phyloP scores from a whole-genome alignment of 2,797 vertebrate species.

The Babyrousa celebensis region DNA sequence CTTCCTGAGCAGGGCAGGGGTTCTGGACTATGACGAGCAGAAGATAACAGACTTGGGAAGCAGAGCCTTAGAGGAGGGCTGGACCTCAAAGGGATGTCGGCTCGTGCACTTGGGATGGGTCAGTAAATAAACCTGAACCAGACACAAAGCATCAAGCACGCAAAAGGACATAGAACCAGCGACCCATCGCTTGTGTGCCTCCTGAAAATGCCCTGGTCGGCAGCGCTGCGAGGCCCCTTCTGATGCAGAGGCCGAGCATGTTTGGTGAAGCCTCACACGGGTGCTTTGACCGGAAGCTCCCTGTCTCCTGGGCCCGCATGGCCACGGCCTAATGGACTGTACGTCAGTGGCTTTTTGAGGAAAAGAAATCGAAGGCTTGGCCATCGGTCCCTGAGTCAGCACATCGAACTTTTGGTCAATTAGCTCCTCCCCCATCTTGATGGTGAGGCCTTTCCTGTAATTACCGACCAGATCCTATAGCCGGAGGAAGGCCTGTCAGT shows the following conservation, averaged over 20 bases:
- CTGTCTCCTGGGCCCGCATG: not conserved
- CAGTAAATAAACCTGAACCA: not conserved
- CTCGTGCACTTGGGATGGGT: not conserved
- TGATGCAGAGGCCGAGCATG: not conserved
- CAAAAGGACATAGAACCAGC: not conserved
- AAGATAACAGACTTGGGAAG: not conserved
- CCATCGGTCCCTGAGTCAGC: constrained; percentile 74
- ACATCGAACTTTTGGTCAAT: constrained; percentile 74
- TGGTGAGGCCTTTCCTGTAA: constrained; percentile 84
- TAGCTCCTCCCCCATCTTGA: constrained; percentile 72
- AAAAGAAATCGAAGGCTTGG: constrained; percentile 46
- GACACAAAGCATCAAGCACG: not conserved
- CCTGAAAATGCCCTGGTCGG: not conserved
- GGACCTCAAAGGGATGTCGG: not conserved
- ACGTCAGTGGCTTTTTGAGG: constrained; percentile 49
- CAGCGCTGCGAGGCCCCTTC: not conserved
- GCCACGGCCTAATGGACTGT: constrained; percentile 64
- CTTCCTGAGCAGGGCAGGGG: not conserved
- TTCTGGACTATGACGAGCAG: not conserved
- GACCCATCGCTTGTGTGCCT: not conserved
- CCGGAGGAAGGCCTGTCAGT: constrained; percentile 84
- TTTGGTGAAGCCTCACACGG: fast-evolving
- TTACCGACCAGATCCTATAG: constrained; percentile 82
- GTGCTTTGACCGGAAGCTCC: not conserved
- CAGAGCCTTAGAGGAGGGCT: not conserved